Conservation (phyloP, 1,140 invertebrate genomes). For the Saccostrea echinata region DNA sequence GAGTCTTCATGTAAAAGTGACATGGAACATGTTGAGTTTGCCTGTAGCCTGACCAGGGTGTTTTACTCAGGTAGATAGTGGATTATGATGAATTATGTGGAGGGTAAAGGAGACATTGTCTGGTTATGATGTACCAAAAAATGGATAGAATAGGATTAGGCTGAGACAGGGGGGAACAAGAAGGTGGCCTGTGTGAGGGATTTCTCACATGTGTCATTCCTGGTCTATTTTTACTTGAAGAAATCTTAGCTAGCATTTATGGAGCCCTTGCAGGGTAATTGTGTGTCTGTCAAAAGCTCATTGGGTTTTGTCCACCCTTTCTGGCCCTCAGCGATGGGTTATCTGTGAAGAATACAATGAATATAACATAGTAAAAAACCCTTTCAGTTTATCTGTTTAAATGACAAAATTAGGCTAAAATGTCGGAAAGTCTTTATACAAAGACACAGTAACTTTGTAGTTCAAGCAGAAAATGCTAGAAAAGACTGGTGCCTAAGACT, state of each 20-base stretch:
- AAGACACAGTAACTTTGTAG: not conserved
- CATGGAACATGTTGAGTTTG: conserved; percentile 1
- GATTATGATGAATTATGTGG: conserved; percentile 15
- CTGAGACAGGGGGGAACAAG: not conserved
- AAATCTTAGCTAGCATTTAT: not conserved
- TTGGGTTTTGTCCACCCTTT: not conserved
- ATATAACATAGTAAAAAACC: not conserved
- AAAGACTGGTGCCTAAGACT: not conserved
- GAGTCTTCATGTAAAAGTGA: not conserved
- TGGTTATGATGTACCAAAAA: conserved; percentile 12
- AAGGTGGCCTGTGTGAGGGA: not conserved
- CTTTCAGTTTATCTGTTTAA: too few species aligned
- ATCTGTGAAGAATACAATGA: not conserved
- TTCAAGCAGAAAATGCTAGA: conserved; percentile 19
- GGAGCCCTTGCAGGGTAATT: not conserved
- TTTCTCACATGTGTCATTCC: conserved; percentile 22
- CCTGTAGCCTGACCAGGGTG: not conserved
- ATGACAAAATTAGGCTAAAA: not conserved
- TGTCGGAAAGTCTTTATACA: not conserved
- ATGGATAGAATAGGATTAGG: conserved; percentile 19
- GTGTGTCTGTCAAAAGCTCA: conserved; percentile 10
- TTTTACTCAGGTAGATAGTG: not conserved
- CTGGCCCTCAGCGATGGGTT: not conserved
- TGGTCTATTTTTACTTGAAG: conserved; percentile 17
- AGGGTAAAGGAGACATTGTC: not conserved